A percentile compares a stretch with the other conserved stretches of the same genome.
phyloP scores from a whole-genome alignment of 2,113 vertebrate species.

The Vulpes vulpes region DNA sequence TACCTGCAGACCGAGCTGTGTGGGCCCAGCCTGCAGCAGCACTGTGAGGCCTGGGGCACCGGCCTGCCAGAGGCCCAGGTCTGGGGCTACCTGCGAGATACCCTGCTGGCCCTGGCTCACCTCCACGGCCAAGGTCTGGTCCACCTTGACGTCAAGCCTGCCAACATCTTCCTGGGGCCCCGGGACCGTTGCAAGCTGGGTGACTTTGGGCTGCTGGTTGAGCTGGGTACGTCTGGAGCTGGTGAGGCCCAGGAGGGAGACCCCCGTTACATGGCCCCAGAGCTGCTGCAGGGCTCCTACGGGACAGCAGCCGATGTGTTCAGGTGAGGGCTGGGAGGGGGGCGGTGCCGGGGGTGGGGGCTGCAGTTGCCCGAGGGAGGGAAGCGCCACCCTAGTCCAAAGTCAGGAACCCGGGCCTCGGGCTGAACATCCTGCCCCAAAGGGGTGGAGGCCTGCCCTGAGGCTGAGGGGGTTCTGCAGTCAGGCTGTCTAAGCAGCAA shows the following conservation, averaged over 20 bases:
- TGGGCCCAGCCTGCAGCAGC: slow-evolving; percentile 90
- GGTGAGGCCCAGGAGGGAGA: slow-evolving; percentile 92
- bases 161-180: slow-evolving; percentile 93
- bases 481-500: neutral
- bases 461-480: neutral
- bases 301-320: slow-evolving; percentile 93
- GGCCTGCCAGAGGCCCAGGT: slow-evolving; percentile 88
- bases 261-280: slow-evolving; percentile 95
- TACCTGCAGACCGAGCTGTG: slow-evolving; percentile 96
- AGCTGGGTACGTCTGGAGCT: slow-evolving; percentile 81
- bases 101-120: slow-evolving; percentile 91
- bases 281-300: slow-evolving; percentile 91
- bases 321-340: slow-evolving; percentile 87
- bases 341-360: too few species aligned
- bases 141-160: slow-evolving; percentile 94
- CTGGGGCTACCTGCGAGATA: slow-evolving; percentile 92
- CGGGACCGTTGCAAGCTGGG: slow-evolving; percentile 93
- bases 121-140: slow-evolving; percentile 91
- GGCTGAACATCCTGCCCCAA: neutral
- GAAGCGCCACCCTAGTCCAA: neutral
- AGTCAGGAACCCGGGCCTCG: neutral
- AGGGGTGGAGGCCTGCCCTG: too few species aligned
- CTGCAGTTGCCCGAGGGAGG: neutral
- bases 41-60: slow-evolving; percentile 88
- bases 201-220: slow-evolving; percentile 93